Percentiles rank a stretch among this genome's conserved stretches.
Conservation (phyloP, 2,113 vertebrate genomes). For the Enhydra lutris region DNA sequence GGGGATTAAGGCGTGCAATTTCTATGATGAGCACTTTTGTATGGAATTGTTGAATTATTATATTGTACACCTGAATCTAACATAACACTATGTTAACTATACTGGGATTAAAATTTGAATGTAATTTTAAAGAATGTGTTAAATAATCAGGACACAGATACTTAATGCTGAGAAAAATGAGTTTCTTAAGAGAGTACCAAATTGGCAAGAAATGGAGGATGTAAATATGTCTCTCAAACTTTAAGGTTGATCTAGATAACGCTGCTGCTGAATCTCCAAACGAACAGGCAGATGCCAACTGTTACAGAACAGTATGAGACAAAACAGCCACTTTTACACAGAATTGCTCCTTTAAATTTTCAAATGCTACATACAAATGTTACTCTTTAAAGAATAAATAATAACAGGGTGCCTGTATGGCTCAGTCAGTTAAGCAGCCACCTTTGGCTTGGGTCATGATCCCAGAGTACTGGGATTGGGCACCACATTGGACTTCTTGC, state of each 20-base stretch:
- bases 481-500: too few relatives aligned
- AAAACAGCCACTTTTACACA: not conserved
- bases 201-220: not conserved
- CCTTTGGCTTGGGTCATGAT: too few relatives aligned
- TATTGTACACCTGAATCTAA: not conserved
- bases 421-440: too few relatives aligned
- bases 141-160: not conserved
- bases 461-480: too few relatives aligned
- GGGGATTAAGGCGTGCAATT: not conserved
- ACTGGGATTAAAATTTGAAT: not conserved
- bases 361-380: not conserved
- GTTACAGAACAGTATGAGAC: not conserved
- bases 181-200: not conserved
- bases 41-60: not conserved
- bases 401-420: too few relatives aligned
- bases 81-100: not conserved
- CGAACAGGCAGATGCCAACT: not conserved
- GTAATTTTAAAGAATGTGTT: not conserved
- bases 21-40: not conserved
- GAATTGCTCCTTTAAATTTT: not conserved
- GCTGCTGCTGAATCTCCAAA: not conserved
- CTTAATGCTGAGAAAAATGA: not conserved
- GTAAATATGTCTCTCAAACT: not conserved
- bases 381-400: not conserved
- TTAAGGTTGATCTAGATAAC: not conserved